Conservation (phyloP, 2,888 invertebrate genomes). For the Oegoconia quadripuncta region DNA sequence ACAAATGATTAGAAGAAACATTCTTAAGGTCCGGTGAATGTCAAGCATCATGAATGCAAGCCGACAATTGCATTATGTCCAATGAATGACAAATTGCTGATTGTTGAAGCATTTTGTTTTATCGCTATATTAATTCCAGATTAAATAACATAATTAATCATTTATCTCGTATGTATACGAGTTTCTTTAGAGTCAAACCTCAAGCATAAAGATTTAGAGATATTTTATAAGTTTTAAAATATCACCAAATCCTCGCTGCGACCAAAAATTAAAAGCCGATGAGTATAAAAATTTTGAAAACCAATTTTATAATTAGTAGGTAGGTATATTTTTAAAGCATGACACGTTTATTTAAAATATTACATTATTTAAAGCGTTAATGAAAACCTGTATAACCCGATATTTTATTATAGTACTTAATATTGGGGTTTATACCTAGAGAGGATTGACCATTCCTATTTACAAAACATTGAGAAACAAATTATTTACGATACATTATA, state of each 20-base stretch:
- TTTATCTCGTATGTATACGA: neutral
- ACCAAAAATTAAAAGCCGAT: slow-evolving; percentile 48
- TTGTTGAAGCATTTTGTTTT: neutral
- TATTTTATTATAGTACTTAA: slow-evolving; percentile 10
- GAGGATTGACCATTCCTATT: slow-evolving; percentile 28
- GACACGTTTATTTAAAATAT: slow-evolving; percentile 23
- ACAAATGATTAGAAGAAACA: slow-evolving; percentile 23
- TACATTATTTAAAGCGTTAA: slow-evolving; percentile 45
- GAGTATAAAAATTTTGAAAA: slow-evolving; percentile 28
- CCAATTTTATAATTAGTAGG: slow-evolving; percentile 38
- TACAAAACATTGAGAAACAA: slow-evolving; percentile 19
- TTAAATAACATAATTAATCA: neutral
- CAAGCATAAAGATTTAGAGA: slow-evolving; percentile 31
- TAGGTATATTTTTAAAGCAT: slow-evolving; percentile 52
- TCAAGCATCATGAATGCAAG: slow-evolving; percentile 7
- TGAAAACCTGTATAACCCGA: slow-evolving; percentile 39
- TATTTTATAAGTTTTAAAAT: slow-evolving; percentile 35
- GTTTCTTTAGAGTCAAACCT: slow-evolving; percentile 15
- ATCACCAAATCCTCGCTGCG: slow-evolving; percentile 56
- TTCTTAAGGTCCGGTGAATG: neutral
- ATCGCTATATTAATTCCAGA: neutral
- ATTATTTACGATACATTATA: too few relatives aligned
- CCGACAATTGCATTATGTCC: neutral
- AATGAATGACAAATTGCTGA: slow-evolving; percentile 3
- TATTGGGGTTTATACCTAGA: slow-evolving; percentile 6